These are phyloP conservation scores for Drosophila pseudotalamancana DNA, from an alignment of 2,888 invertebrate species.

Conservation along the genomic window DNA sequence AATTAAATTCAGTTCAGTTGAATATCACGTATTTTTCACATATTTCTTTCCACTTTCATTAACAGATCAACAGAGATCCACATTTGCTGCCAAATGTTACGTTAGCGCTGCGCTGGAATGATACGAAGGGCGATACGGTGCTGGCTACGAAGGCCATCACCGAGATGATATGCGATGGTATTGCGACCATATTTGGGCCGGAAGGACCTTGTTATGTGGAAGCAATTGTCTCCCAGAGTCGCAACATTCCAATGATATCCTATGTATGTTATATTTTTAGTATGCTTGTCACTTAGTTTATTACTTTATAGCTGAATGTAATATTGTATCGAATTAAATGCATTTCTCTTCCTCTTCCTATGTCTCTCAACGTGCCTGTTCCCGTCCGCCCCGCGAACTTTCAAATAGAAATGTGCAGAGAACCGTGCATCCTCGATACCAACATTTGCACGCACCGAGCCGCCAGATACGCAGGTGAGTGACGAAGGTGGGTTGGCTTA, in stretches of 20 bases:
- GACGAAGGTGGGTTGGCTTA: neutral
- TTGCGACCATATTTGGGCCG: constrained; percentile 97
- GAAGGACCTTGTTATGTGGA: constrained; percentile 98
- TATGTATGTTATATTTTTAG: constrained; percentile 92
- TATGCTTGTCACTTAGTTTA: too few species aligned
- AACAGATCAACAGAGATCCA: constrained; percentile 89
- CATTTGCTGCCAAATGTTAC: constrained; percentile 90
- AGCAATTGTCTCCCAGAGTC: constrained; percentile 95
- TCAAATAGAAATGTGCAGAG: constrained; percentile 95
- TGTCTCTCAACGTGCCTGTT: neutral
- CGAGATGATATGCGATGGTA: constrained; percentile 95
- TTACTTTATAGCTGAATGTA: too few species aligned
- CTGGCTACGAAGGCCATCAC: constrained; percentile 92
- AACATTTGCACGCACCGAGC: constrained; percentile 97
- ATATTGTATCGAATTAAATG: constrained; percentile 12
- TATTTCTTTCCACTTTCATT: neutral
- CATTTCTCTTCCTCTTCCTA: constrained; percentile 5
- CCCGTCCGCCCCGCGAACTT: constrained; percentile 14
- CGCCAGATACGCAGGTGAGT: constrained; percentile 94
- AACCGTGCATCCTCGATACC: constrained; percentile 93
- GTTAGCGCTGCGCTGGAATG: constrained; percentile 91
- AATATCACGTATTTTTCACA: too few species aligned
- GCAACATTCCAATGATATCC: constrained; percentile 98
- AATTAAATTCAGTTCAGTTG: too few species aligned
- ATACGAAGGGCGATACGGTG: constrained; percentile 94